Conservation (phyloP, 2,888 invertebrate species). For the Drosophila prostipennis region DNA sequence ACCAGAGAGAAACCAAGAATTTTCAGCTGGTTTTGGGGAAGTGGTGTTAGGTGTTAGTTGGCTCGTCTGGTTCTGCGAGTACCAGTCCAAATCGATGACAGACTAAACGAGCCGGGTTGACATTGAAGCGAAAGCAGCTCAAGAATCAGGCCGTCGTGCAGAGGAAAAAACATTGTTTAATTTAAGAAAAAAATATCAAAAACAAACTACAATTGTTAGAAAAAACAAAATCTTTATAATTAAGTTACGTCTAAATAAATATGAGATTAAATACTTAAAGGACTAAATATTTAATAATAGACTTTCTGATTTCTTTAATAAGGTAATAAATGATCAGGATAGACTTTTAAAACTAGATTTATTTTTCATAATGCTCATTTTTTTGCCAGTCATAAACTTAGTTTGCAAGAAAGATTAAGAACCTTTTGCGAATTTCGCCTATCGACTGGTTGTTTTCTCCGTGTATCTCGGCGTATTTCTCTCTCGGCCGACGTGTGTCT, state of each 20-base stretch:
- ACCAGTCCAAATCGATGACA: conserved; percentile 76
- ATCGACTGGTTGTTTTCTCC: background rate
- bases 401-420: background rate
- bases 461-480: background rate
- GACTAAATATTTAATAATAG: too few species aligned
- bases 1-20: conserved; percentile 26
- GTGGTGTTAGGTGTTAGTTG: conserved; percentile 12
- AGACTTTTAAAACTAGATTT: too few species aligned
- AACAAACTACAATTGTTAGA: too few species aligned
- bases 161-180: background rate
- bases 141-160: conserved; percentile 45
- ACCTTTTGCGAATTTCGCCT: background rate
- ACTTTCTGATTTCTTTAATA: too few species aligned
- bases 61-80: conserved; percentile 51
- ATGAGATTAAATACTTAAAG: too few species aligned
- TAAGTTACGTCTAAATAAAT: too few species aligned
- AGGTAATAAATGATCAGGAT: too few species aligned
- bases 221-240: too few species aligned
- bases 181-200: too few species aligned
- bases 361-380: too few species aligned
- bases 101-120: conserved; percentile 58
- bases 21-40: conserved; percentile 37
- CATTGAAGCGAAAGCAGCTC: conserved; percentile 78
- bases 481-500: conserved; percentile 25
- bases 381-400: too few species aligned